These are phyloP conservation scores for Dendroctonus valens DNA, from an alignment of 1,140 invertebrate genomes.

Conservation along the genomic window DNA sequence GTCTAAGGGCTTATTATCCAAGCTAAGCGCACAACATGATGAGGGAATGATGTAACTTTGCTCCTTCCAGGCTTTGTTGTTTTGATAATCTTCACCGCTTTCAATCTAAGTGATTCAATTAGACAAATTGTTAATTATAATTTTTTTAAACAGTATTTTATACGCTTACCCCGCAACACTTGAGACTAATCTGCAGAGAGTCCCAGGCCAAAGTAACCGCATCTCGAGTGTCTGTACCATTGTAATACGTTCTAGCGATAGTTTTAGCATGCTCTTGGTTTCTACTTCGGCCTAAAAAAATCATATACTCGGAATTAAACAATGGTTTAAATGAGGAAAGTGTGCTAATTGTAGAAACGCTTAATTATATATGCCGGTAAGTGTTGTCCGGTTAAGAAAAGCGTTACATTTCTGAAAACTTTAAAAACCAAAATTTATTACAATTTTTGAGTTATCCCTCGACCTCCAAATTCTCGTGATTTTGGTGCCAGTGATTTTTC, in stretches of 20 bases:
- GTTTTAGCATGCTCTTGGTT: slow-evolving; percentile 58
- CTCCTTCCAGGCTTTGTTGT: slow-evolving; percentile 53
- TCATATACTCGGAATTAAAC: not conserved
- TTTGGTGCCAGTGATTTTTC: too few species aligned
- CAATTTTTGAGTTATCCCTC: too few species aligned
- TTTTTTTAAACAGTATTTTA: not conserved
- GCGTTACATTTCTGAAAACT: too few species aligned
- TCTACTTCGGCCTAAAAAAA: slow-evolving; percentile 54
- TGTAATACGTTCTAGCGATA: slow-evolving; percentile 60
- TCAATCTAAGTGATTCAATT: slow-evolving; percentile 43
- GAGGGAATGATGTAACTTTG: slow-evolving; percentile 59
- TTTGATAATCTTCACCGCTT: slow-evolving; percentile 66
- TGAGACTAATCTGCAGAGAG: slow-evolving; percentile 65
- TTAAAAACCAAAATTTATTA: too few species aligned
- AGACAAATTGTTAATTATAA: not conserved
- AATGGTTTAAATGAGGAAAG: not conserved
- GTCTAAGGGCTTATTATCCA: slow-evolving; percentile 53
- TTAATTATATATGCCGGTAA: too few species aligned
- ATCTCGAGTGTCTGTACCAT: slow-evolving; percentile 52
- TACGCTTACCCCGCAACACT: slow-evolving; percentile 70
- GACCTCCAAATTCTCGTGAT: too few species aligned
- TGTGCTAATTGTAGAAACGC: too few species aligned
- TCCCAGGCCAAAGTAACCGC: slow-evolving; percentile 67
- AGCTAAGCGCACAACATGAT: slow-evolving; percentile 64
- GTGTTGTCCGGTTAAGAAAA: too few species aligned